A percentile compares a stretch with the other conserved stretches of the same genome.
These are phyloP conservation scores for Propithecus deckenii DNA, from an alignment of 2,797 vertebrate genomes.

Conservation along the genomic window DNA sequence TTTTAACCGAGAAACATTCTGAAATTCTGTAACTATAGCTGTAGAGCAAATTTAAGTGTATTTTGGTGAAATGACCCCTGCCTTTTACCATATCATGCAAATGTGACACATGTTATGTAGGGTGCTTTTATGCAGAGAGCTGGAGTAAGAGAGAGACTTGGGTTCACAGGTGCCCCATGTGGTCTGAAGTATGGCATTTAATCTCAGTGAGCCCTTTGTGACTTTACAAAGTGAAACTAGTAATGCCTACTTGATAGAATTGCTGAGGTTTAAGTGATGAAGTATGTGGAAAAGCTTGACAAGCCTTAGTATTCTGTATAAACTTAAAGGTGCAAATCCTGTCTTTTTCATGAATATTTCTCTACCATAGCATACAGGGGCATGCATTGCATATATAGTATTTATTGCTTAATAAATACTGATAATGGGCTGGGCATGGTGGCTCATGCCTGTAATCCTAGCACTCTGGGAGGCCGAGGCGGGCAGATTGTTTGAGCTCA, in stretches of 20 bases:
- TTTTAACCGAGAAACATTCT: not conserved
- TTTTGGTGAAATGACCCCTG: not conserved
- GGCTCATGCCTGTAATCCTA: too few relatives aligned
- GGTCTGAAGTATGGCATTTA: not conserved
- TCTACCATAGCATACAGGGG: not conserved
- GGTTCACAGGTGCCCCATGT: not conserved
- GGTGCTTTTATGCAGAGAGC: not conserved
- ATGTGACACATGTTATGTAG: not conserved
- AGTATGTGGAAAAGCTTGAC: not conserved
- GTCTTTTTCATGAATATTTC: not conserved
- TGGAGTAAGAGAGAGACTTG: too few relatives aligned
- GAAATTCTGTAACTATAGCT: not conserved
- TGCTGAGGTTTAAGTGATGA: not conserved
- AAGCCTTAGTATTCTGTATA: not conserved
- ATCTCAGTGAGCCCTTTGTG: not conserved
- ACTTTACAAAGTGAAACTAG: not conserved
- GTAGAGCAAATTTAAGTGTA: not conserved
- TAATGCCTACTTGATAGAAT: not conserved
- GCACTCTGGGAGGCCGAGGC: too few relatives aligned
- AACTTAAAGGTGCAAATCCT: not conserved
- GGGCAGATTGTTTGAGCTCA: too few relatives aligned
- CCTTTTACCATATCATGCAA: not conserved
- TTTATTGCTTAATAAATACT: slow-evolving; percentile 19
- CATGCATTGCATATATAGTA: not conserved
- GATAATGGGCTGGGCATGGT: not conserved